Base-by-base conservation (phyloP, 2,888 invertebrate species). In the Mimachlamys varia region DNA sequence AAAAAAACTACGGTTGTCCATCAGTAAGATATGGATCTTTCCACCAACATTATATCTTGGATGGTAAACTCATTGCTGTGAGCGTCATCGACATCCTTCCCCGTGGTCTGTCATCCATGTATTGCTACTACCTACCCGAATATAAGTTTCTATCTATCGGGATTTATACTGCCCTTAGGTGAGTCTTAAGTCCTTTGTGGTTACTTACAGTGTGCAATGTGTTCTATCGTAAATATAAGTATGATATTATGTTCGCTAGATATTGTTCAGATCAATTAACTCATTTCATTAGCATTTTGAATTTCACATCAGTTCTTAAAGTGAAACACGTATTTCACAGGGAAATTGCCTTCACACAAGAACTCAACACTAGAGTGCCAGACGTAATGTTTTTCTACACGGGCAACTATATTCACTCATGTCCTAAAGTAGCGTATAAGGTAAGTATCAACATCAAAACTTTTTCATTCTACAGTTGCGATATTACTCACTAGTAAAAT, bases 341-440 rank as follows among this genome's bases (percentile, higher is more conserved):
- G 96, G 99, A 99, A 97, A 97, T 99, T 90, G 98, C 98, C 89
- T 98, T 99, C 94, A 98, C 98, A 0, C 97, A 98, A 94, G 97
- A 98, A 90, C 96, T 99, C 50, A 92, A 94, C 44, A 94, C 92
- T 62, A 97, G 94, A 13, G 97, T 97, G 53, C 98, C 98, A 0
- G 97, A 97, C 19, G 96, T 99, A 4, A 97, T 98, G 95, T 98
- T 98, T 97, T 99, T 99, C 97, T 99, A 99, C 97, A 99, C 99
- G 99, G 99, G 99, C 27, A 99, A 98, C 97, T 99, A 99, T 96
- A 99, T 99, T 94, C 99, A 99, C 96, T 98, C 98, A 0, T 99
- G 99, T 96, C 98, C 98, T 0, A 99, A 99, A 97, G 99, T 99
- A 99, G 97, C 98, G 91, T 99, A 99, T 97, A 99, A 99, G 97